Base-by-base conservation (phyloP, 2,113 vertebrate genomes). In the Monopterus albus region DNA sequence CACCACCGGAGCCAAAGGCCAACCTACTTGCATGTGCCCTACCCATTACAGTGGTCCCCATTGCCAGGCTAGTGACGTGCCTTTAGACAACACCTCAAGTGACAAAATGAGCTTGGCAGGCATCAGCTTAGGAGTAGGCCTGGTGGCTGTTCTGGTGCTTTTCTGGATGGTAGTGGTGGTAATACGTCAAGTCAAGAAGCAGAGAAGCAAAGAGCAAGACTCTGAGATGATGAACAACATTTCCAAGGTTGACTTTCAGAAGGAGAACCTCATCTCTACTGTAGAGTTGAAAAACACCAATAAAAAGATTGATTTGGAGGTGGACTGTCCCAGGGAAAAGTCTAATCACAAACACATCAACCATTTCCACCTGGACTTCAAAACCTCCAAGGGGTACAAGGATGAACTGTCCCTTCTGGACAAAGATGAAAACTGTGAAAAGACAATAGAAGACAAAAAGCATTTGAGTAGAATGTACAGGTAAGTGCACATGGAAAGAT, bases 231-330 rank as follows among this genome's bases (percentile, higher is more conserved):
- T 98, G 94, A 99, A 99, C 91, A 99, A 99, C 86, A 89, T 97
- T 72, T 95, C 96, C 0, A 97, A 93, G 80, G 86, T 73, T 49
- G 94, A 96, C 85, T 95, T 95, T 82, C 94, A 96, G 0, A 96
- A 96, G 79, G 97, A 97, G 82, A 96, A 96, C 90, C 90, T 98
- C 66, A 94, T 97, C 9, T 95, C 95, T 26, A 86, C 94, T 56
- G 89, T 94, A 4, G 96, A 97, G 64, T 93, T 98, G 68, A 99
- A 99, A 89, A 98, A 98, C 92, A 99, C 95, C 18, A 99, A 99
- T 86, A 98, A 98, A 91, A 97, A 96, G 93, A 91, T 94, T 0
- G 97, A 89, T 43, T 33, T 97, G 43, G 96, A 98, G 90, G 95
- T 96, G 73, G 96, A 98, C 83, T 96, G 95, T 84, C 92, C 90